Conservation (phyloP, 2,797 vertebrate species). For the Sus cebifrons region DNA sequence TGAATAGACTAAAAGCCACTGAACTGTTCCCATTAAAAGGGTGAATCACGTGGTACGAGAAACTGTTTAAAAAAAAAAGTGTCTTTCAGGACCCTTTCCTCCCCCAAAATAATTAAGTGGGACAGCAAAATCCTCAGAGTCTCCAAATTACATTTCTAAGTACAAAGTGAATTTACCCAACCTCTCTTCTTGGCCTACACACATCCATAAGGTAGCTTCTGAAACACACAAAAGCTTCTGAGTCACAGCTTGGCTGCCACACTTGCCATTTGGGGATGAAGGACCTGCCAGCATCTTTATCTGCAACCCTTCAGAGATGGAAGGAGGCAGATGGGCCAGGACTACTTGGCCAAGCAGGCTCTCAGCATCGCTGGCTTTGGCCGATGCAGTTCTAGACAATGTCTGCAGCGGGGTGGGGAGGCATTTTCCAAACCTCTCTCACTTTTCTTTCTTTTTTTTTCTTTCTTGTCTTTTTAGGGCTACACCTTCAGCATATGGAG, state of each 20-base stretch:
- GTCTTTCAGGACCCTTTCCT: background rate
- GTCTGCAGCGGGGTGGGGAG: background rate
- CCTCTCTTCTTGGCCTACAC: conserved; percentile 43
- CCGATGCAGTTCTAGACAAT: background rate
- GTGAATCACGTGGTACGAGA: background rate
- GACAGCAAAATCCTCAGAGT: background rate
- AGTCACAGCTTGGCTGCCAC: conserved; percentile 3
- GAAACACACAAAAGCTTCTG: conserved; percentile 24
- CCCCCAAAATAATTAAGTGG: background rate
- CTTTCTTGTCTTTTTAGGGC: too few species aligned
- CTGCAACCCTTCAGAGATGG: conserved; percentile 30
- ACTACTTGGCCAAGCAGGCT: background rate
- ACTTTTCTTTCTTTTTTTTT: background rate
- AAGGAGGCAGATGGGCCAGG: background rate
- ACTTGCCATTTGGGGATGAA: background rate
- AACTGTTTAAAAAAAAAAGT: background rate
- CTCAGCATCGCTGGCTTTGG: conserved; percentile 31
- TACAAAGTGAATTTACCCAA: conserved; percentile 42
- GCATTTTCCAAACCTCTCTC: background rate
- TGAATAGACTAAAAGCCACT: background rate
- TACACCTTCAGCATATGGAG: too few species aligned
- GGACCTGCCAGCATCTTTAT: conserved; percentile 51
- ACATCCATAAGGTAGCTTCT: background rate
- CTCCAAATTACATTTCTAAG: background rate
- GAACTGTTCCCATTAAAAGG: background rate